Base-by-base conservation (phyloP, 2,888 invertebrate genomes). In the Tetragonula carbonaria region DNA sequence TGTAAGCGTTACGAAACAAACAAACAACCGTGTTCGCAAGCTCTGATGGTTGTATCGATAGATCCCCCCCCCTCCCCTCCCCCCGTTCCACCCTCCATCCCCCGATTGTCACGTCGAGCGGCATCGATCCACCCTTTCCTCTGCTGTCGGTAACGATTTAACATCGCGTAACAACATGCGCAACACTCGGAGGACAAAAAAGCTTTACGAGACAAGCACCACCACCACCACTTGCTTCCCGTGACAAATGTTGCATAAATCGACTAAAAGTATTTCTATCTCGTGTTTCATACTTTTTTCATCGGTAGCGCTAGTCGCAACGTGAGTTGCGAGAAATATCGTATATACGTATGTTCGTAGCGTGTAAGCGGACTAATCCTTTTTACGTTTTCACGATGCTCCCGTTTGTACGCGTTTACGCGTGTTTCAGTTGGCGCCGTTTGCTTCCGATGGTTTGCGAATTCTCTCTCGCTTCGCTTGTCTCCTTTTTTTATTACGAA, bases 31-130 rank as follows among this genome's bases (percentile, higher is more conserved):
- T 57, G 55, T 66, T 92, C 92, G 93, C 93, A 89, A 92, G 89
- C 93, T 93, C 92, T 74, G 84, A 92, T 88, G 93, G 92, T 93
- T 93, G 93, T 93, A 92, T 88, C 87, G 85, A 90, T 92, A 91
- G 90, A 74, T 88, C 87, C 88, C 87, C 88, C 2, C 33, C 2
- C 33, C 33, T 0, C 33, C 33, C 23, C 23, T 23, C 23, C 23
- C 23, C 23, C 23, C 23, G 23, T 0, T 23, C 23, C 23, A 0
- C 88, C 2, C 33, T 3, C 33, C 33, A 2, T 0, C 2, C 33
- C 3, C 50, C 74, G 70, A 73, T 68, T 78, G 3, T 45, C 45
- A 75, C 63, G 50, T 8, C 28, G 28, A 45, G 8, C 8, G 79
- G 82, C 63, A 57, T 71, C 73, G 76, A 28, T 82, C 53, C 73